These are phyloP conservation scores for Sciurus carolinensis DNA, from an alignment of 2,797 vertebrate species.

Conservation along the genomic window DNA sequence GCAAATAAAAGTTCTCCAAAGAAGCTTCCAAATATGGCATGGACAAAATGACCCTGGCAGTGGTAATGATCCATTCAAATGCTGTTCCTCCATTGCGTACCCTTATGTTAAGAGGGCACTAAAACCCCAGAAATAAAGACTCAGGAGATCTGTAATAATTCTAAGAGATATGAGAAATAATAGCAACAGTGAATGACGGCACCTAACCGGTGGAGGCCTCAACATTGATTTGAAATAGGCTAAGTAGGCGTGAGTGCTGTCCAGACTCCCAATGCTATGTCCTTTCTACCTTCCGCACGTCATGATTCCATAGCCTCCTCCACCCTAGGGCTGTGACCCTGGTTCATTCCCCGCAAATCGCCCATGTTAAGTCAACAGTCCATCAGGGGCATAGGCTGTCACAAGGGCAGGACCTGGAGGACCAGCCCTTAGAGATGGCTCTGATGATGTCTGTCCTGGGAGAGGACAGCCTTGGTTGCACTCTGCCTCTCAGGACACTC, in stretches of 20 bases:
- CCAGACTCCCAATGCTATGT: not conserved
- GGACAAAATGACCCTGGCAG: not conserved
- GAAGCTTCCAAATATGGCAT: not conserved
- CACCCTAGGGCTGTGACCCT: not conserved
- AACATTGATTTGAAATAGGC: constrained; percentile 15
- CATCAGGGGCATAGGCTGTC: not conserved
- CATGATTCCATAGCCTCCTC: not conserved
- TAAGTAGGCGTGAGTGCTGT: not conserved
- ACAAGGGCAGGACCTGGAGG: not conserved
- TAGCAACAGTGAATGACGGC: not conserved
- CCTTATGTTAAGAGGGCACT: not conserved
- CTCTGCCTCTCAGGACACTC: not conserved
- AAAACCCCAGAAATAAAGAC: not conserved
- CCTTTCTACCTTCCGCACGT: not conserved
- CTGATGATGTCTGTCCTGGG: not conserved
- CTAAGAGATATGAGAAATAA: not conserved
- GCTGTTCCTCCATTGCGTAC: not conserved
- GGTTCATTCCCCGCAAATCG: not conserved
- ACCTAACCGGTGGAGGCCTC: not conserved
- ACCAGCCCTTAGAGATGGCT: not conserved
- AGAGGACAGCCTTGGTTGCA: not conserved
- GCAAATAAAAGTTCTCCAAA: constrained; percentile 42
- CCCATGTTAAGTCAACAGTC: not conserved
- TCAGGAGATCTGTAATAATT: not conserved
- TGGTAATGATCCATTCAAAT: not conserved